Base-by-base conservation (phyloP, 2,888 invertebrate genomes). In the Xestia xanthographa region DNA sequence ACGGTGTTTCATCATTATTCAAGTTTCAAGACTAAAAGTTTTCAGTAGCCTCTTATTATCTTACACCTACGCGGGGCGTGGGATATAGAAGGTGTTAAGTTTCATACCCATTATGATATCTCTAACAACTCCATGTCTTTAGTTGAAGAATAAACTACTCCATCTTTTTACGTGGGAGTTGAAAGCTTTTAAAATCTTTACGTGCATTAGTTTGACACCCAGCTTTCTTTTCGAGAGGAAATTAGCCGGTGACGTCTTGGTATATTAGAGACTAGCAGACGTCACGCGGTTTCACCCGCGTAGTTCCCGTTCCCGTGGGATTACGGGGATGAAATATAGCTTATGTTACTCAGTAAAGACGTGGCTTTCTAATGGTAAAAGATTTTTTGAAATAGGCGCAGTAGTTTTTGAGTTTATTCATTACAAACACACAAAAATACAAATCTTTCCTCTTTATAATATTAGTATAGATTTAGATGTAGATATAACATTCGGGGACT, bases 41-140 rank as follows among this genome's bases (percentile, higher is more conserved):
- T 29, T 29, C 29, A 5, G 0, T 45, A 34, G 38, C 17, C 17
- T 8, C 3, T 48, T 14, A n/a, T 66, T n/a, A 58, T 11, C 29
- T 41, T 6, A n/a, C 63, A 48, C 22, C 6, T 22, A 41, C 56
- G 29, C 5, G 2, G 11, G 34, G 41, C 26, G 48, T 60, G 41
- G 17, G 17, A 63, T 9, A 11, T n/a, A 41, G 9, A 1, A n/a
- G 29, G 43, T 50, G 43, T 71, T 11, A 62, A 11, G 50, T 77
- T 78, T 68, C 79, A 77, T 45, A 29, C 6, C 79, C 62, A 79
- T 79, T 79, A 63, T 45, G 43, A 62, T 77, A 43, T 78, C 17
- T 62, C 22, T 67, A 48, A n/a, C 48, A 6, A n/a, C 20, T 43
- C 34, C 17, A 29, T 48, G 29, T 45, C 11, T 43, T 74, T 43